phyloP scores from a whole-genome alignment of 2,113 vertebrate genomes.

The Paratilapia polleni region DNA sequence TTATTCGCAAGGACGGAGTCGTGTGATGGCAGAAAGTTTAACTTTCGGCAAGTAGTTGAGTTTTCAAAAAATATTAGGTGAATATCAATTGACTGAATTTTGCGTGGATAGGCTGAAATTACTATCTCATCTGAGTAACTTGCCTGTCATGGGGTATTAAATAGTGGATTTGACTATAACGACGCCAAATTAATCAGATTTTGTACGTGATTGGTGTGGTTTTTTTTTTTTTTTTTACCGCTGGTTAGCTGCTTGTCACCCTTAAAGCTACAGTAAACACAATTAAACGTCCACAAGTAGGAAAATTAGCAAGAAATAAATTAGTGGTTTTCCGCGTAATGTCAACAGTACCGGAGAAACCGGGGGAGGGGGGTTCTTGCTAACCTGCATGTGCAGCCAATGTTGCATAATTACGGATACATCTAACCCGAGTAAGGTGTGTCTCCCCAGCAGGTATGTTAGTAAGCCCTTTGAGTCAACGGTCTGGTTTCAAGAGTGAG shows the following conservation, averaged over 20 bases:
- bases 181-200: not conserved
- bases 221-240: not conserved
- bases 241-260: not conserved
- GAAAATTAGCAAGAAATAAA: not conserved
- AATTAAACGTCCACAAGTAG: not conserved
- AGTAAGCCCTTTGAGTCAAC: constrained; percentile 53
- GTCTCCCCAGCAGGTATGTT: constrained; percentile 58
- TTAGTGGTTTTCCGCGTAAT: not conserved
- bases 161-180: not conserved
- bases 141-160: not conserved
- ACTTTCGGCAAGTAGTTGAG: not conserved
- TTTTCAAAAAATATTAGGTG: not conserved
- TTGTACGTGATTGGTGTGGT: not conserved
- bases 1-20: not conserved
- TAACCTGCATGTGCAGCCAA: not conserved
- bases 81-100: not conserved
- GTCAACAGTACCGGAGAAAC: not conserved
- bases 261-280: not conserved
- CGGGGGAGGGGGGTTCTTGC: not conserved
- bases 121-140: not conserved
- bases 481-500: constrained; percentile 51
- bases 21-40: not conserved
- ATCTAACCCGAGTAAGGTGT: constrained; percentile 59
- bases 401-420: constrained; percentile 58
- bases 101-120: not conserved